Percentiles rank a stretch among this genome's conserved stretches.
phyloP scores from a whole-genome alignment of 2,797 vertebrate species.

The Girardinus metallicus region DNA sequence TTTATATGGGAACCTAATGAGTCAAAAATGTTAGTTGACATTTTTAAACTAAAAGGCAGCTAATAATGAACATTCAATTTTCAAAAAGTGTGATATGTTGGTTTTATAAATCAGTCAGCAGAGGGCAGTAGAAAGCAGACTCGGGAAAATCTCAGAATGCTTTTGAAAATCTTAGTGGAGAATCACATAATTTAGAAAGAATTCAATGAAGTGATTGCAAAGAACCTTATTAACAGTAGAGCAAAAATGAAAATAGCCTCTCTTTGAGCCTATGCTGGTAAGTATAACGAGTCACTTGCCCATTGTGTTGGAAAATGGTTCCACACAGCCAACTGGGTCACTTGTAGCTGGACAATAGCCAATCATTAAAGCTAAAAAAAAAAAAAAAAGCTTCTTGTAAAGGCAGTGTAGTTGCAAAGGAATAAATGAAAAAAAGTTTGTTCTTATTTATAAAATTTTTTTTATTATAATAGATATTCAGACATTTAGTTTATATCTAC shows the following conservation, averaged over 20 bases:
- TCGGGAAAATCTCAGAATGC: slow-evolving; percentile 14
- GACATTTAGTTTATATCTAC: slow-evolving; percentile 70
- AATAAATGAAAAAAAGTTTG: not conserved
- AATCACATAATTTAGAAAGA: not conserved
- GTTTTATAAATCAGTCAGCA: not conserved
- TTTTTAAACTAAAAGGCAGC: not conserved
- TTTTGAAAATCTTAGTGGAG: slow-evolving; percentile 20
- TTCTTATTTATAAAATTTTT: slow-evolving; percentile 69
- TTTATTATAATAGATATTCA: slow-evolving; percentile 71
- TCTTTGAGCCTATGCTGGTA: not conserved
- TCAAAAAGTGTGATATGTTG: not conserved
- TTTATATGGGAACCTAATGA: not conserved
- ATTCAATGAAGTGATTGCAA: not conserved
- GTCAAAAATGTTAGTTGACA: too few species aligned
- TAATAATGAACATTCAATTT: not conserved
- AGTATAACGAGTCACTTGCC: not conserved
- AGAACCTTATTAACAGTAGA: not conserved
- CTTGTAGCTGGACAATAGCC: not conserved
- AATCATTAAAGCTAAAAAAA: not conserved
- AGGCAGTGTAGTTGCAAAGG: not conserved
- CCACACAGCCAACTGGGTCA: not conserved
- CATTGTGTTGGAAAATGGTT: not conserved
- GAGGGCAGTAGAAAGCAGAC: not conserved
- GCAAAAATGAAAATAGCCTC: not conserved
- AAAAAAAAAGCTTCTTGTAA: too few species aligned